Base-by-base conservation (phyloP, 2,888 invertebrate genomes). In the Plusia festucae region DNA sequence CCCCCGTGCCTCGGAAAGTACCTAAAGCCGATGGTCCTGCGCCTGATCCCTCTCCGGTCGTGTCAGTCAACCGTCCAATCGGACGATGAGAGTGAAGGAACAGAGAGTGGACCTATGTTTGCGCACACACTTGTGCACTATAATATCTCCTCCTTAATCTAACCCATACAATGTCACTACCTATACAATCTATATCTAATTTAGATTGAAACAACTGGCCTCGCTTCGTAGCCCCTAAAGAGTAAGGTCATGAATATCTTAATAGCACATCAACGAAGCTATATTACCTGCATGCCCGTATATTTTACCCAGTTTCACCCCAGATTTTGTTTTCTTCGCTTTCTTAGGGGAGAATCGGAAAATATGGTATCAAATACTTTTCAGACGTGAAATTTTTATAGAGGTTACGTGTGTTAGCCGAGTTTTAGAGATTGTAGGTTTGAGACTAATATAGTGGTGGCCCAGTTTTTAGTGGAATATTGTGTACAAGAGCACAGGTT, bases 241-340 rank as follows among this genome's bases (percentile, higher is more conserved):
- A 77, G 72, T 66, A 62, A 40, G 56, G 70, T 71, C 82, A 83
- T 83, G 83, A 81, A 83, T 83, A 83, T 75, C 72, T 71, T 81
- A 82, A 81, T 72, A 82, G 63, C 32, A 53, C 60, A 77, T 74
- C 77, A 74, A 22, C 57, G 66, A 46, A 51, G 55, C 55, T 67
- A 65, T 67, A 70, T 76, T 81, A 81, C 69, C 68, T 72, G 62
- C 57, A 60, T 15, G 24, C 51, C 53, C 44, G 30, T 70, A 61
- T 72, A 68, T 68, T 65, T 65, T 18, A 60, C 55, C 32, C 58
- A 68, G 65, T 68, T 65, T 63, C 15, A 60, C 55, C 32, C 58
- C 51, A 54, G 40, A 60, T 68, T 63, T 52, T 55, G 66, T 73
- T 68, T 71, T 73, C 64, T 73, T 68, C 69, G 58, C 60, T 64